Conservation (phyloP, 2,888 invertebrate species). For the Bimastos eiseni region DNA sequence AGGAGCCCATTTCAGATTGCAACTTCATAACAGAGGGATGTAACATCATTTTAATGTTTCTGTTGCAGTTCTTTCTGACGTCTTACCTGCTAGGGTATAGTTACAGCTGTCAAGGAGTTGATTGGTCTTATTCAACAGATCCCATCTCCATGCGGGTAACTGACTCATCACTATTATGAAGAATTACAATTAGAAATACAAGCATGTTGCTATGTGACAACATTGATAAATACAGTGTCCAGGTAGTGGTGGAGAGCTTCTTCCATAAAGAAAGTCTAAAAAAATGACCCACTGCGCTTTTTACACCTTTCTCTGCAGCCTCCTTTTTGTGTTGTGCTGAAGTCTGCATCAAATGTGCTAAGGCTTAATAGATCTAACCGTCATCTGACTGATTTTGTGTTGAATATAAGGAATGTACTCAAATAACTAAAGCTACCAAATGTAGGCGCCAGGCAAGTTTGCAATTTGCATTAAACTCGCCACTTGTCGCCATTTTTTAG, state of each 20-base stretch:
- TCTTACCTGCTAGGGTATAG: conserved; percentile 49
- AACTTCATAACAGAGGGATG: background rate
- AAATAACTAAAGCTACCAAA: background rate
- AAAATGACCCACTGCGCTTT: background rate
- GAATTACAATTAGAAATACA: background rate
- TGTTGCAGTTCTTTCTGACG: conserved; percentile 34
- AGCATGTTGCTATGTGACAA: background rate
- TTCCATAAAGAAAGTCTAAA: background rate
- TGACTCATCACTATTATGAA: background rate
- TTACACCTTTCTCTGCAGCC: background rate
- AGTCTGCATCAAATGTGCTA: background rate
- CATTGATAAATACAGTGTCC: background rate
- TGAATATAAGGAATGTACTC: background rate
- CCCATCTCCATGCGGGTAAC: conserved; percentile 56
- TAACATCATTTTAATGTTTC: background rate
- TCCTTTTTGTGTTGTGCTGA: background rate
- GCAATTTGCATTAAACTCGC: background rate
- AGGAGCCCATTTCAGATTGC: too few species aligned
- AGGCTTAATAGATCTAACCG: background rate
- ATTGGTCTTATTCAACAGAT: conserved; percentile 50
- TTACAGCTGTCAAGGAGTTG: conserved; percentile 59
- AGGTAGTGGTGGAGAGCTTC: background rate
- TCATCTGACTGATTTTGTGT: background rate
- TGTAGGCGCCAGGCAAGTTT: background rate
- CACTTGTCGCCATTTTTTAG: background rate